Percentiles rank a stretch among this genome's conserved stretches.
Evolutionary conservation across 1,140 invertebrate species (phyloP).

Genomic region (Calosoma granatense): DNA sequence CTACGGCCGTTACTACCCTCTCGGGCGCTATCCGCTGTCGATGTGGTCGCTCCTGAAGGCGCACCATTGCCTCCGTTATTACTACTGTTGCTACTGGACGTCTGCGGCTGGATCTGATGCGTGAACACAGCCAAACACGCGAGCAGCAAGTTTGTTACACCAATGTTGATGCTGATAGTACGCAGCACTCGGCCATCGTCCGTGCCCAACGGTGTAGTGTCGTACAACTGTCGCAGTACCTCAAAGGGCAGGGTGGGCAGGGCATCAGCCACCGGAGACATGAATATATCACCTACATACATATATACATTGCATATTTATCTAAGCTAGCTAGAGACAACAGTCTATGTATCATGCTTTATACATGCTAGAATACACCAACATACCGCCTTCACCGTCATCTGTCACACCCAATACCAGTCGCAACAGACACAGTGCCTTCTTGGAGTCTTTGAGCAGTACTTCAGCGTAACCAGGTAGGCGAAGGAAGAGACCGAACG

Average conservation of each 20-base stretch:
- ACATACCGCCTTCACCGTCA: conserved; percentile 75
- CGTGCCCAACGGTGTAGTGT: conserved; percentile 65
- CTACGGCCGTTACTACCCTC: conserved; percentile 27
- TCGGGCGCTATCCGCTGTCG: conserved; percentile 20
- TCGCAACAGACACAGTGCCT: conserved; percentile 74
- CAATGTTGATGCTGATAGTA: conserved; percentile 70
- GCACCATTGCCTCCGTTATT: neutral
- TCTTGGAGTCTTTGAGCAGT: conserved; percentile 68
- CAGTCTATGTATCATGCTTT: neutral
- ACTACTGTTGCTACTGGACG: neutral
- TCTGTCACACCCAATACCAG: conserved; percentile 81
- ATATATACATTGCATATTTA: conserved; percentile 16
- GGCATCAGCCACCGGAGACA: conserved; percentile 59
- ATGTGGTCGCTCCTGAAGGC: conserved; percentile 9
- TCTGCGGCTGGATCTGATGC: conserved; percentile 49
- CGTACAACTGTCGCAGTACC: conserved; percentile 69
- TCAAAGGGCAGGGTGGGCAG: conserved; percentile 83
- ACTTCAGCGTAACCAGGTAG: conserved; percentile 84
- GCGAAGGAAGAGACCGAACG: conserved; percentile 78
- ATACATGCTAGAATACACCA: neutral
- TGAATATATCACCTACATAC: conserved; percentile 58
- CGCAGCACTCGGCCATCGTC: conserved; percentile 70
- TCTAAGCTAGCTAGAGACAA: no score
- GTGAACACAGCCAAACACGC: conserved; percentile 83
- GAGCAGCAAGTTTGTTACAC: conserved; percentile 72